Conservation (phyloP, 2,888 invertebrate genomes). For the Tethea ocularis region DNA sequence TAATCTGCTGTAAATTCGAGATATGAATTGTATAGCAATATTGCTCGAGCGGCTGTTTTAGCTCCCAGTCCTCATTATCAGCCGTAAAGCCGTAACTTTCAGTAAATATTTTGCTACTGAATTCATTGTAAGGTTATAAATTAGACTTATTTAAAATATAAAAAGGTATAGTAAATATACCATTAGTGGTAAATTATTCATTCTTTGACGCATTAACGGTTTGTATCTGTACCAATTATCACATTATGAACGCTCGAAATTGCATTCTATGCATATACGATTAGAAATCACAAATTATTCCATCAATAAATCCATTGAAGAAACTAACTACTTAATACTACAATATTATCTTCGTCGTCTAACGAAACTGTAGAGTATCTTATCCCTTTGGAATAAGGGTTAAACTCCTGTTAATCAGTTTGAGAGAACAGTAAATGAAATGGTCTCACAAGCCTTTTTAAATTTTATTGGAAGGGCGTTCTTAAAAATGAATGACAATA, state of each 20-base stretch:
- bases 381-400: neutral
- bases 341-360: constrained; percentile 3
- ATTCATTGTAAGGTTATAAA: constrained; percentile 19
- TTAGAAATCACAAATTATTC: constrained; percentile 27
- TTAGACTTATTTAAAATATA: constrained; percentile 21
- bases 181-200: constrained; percentile 30
- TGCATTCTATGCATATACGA: constrained; percentile 15
- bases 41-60: too few species aligned
- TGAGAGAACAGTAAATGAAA: constrained; percentile 3
- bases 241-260: constrained; percentile 21
- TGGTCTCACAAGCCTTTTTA: constrained; percentile 22
- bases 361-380: neutral
- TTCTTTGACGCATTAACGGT: constrained; percentile 25
- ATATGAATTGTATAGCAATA: too few species aligned
- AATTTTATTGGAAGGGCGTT: constrained; percentile 38
- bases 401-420: neutral
- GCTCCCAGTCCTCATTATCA: too few species aligned
- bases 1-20: too few species aligned
- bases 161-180: constrained; percentile 18
- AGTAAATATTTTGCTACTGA: too few species aligned
- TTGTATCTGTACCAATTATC: constrained; percentile 33
- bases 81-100: too few species aligned
- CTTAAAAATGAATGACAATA: constrained; percentile 29
- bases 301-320: constrained; percentile 23
- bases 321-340: constrained; percentile 20